Percentiles rank a stretch among this genome's conserved stretches.
These are phyloP conservation scores for Microtus montanus DNA, from an alignment of 2,113 vertebrate genomes.

Conservation along the genomic window DNA sequence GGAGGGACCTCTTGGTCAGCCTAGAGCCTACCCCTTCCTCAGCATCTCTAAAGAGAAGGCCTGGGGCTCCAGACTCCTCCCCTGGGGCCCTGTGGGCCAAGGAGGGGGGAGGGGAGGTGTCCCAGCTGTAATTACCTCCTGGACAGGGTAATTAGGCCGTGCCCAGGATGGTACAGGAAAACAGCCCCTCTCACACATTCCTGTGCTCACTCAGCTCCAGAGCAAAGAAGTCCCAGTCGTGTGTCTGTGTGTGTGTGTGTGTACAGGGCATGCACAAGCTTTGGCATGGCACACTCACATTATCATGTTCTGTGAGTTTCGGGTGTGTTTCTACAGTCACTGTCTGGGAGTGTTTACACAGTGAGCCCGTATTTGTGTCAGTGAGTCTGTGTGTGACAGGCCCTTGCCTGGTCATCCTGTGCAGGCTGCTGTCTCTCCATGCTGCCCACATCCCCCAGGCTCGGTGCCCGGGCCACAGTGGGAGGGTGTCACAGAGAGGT, in stretches of 20 bases:
- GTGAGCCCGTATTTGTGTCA: constrained; percentile 37
- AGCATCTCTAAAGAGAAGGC: constrained; percentile 28
- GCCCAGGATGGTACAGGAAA: constrained; percentile 72
- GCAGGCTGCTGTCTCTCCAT: constrained; percentile 65
- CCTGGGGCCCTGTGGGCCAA: constrained; percentile 45
- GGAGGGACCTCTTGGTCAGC: not conserved
- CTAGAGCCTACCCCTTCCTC: not conserved
- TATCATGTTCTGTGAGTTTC: not conserved
- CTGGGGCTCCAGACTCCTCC: constrained; percentile 16
- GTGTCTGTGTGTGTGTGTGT: not conserved
- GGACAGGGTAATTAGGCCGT: constrained; percentile 76
- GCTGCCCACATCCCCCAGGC: constrained; percentile 81
- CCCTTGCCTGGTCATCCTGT: constrained; percentile 44
- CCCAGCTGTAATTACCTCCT: constrained; percentile 75
- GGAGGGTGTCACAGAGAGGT: constrained; percentile 80
- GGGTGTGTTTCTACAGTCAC: not conserved
- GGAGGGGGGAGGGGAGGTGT: constrained; percentile 68
- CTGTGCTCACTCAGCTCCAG: constrained; percentile 15
- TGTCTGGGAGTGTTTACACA: constrained; percentile 5
- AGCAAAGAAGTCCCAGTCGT: not conserved
- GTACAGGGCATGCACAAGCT: not conserved
- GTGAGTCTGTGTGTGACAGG: not conserved
- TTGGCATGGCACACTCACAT: not conserved
- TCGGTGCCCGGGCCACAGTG: constrained; percentile 77
- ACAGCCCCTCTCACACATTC: constrained; percentile 61